phyloP scores from a whole-genome alignment of 1,140 invertebrate genomes.

The Grapholita molesta region DNA sequence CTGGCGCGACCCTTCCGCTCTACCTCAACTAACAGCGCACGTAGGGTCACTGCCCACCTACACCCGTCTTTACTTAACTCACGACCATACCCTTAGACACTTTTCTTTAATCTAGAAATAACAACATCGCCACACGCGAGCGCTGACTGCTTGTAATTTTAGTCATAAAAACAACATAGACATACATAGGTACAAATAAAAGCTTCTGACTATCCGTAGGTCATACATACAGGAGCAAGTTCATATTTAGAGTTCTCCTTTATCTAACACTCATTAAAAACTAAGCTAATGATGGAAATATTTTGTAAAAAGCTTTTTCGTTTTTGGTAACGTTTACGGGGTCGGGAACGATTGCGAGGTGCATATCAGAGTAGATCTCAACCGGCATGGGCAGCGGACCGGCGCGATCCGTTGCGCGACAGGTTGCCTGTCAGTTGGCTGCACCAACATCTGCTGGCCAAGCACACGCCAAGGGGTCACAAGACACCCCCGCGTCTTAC shows the following conservation, averaged over 20 bases:
- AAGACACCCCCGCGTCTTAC: conserved; percentile 68
- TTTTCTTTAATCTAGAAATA: conserved; percentile 41
- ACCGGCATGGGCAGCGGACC: conserved; percentile 52
- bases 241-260: background rate
- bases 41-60: conserved; percentile 71
- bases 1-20: conserved; percentile 70
- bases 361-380: conserved; percentile 53
- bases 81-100: conserved; percentile 14
- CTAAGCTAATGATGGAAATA: conserved; percentile 8
- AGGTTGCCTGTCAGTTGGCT: conserved; percentile 69
- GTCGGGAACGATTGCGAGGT: conserved; percentile 40
- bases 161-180: conserved; percentile 44
- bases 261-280: too few relatives aligned
- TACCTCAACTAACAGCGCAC: conserved; percentile 36
- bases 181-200: conserved; percentile 24
- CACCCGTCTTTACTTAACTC: conserved; percentile 35
- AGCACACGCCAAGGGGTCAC: conserved; percentile 38
- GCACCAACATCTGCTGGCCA: conserved; percentile 52
- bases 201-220: conserved; percentile 24
- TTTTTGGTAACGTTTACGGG: conserved; percentile 34
- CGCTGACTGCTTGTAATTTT: conserved; percentile 47
- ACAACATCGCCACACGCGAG: conserved; percentile 52
- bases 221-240: conserved; percentile 27
- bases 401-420: conserved; percentile 68
- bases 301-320: background rate